A percentile compares a stretch with the other conserved stretches of the same genome.
phyloP scores from a whole-genome alignment of 2,113 vertebrate species.

The Neopipo cinnamomea region DNA sequence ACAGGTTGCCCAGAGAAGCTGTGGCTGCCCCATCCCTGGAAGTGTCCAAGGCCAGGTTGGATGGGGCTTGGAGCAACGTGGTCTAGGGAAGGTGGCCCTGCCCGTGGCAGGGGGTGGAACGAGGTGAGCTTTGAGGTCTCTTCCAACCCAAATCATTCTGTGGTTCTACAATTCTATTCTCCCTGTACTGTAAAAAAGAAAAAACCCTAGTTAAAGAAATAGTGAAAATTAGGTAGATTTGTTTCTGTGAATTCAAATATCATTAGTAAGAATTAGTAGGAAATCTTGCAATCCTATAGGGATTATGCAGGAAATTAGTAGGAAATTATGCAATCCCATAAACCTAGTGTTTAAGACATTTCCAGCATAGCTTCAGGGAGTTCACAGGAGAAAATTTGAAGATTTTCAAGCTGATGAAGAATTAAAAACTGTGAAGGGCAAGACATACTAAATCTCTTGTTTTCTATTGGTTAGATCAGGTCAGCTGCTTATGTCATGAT shows the following conservation, averaged over 20 bases:
- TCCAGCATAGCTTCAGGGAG: background rate
- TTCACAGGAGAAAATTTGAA: accelerated
- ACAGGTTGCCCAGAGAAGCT: background rate
- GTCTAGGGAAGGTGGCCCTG: background rate
- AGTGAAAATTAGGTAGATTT: background rate
- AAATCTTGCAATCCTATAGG: background rate
- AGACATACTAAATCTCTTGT: background rate
- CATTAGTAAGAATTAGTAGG: background rate
- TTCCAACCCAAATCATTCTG: background rate
- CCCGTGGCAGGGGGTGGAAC: background rate
- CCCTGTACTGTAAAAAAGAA: background rate
- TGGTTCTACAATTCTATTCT: background rate
- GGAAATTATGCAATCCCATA: background rate
- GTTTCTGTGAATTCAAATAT: background rate
- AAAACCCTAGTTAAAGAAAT: background rate
- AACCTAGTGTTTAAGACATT: background rate
- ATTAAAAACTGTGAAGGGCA: background rate
- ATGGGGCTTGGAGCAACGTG: background rate
- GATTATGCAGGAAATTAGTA: no score
- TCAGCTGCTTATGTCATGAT: background rate
- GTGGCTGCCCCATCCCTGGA: background rate
- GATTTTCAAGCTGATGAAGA: background rate
- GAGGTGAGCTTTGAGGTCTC: background rate
- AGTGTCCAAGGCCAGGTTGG: background rate
- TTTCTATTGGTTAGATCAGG: background rate